Evolutionary conservation across 2,888 invertebrate genomes (phyloP), one percentile per base, ranked within the genome.

Genomic region (Drosophila kambysellisi): DNA sequence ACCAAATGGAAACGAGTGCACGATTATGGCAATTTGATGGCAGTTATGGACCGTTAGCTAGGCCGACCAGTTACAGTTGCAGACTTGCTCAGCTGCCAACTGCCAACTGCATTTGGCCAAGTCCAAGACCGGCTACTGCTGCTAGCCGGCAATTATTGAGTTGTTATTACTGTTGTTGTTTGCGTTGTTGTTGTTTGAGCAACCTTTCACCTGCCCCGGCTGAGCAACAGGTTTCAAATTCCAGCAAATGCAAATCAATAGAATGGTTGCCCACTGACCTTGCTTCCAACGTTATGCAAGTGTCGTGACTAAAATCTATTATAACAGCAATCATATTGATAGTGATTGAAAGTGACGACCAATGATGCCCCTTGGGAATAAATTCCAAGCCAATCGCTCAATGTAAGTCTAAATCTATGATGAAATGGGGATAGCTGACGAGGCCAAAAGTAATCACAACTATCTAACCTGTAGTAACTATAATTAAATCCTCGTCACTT

Each of bases 21-120:
- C 76, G 72, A 89, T 86, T 86, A 86, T 89, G 82, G 89, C 85
- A 76, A 85, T 79, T 89, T 80, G 58, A 35, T 69, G 76, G 75
- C 81, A 61, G 67, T 78, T 82, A 85, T 83, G 86, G 80, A 64
- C 81, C 62, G 81, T 52, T 61, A 68, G 64, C 46, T 35, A 37
- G 72, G 53, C 84, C 72, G 72, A 61, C 84, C 74, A 70, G 63
- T 82, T 79, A 71, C 80, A 65, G 43, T 61, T 68, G 65, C 64
- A 53, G 53, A 70, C 83, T 83, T 52, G 83, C 62, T 20, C 2
- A 17, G 7, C 33, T 33, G 59, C 65, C 70, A 39, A 37, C 48
- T 48, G 69, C 74, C 70, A 39, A 37, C 48, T 48, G 69, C 74
- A 59, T 68, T 66, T 74, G 79, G 79, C 80, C 67, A 76, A 82